A percentile compares a stretch with the other conserved stretches of the same genome.
phyloP scores from a whole-genome alignment of 2,888 invertebrate species.

The Platerodrilus igneus region DNA sequence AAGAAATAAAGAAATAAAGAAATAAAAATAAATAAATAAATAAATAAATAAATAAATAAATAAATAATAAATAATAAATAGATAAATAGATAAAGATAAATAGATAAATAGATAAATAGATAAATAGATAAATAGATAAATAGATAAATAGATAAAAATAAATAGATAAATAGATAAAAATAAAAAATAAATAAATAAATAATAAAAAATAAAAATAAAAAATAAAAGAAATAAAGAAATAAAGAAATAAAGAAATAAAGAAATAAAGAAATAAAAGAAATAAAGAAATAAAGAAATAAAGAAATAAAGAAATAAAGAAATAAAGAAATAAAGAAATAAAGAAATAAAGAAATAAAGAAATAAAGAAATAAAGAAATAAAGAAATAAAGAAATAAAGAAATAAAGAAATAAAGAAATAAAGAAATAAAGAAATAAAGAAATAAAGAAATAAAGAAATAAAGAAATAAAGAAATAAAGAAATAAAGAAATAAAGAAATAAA shows the following conservation, averaged over 20 bases:
- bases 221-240: background rate
- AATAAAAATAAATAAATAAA: too few relatives aligned
- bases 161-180: background rate
- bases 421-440: background rate
- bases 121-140: too few relatives aligned
- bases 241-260: background rate
- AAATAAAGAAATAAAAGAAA: background rate
- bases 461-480: background rate
- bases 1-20: too few relatives aligned
- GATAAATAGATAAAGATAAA: too few relatives aligned
- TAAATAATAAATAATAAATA: too few relatives aligned
- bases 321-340: background rate
- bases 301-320: background rate
- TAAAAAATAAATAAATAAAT: background rate
- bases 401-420: background rate
- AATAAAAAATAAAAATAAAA: background rate
- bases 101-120: too few relatives aligned
- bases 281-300: background rate
- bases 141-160: too few relatives aligned
- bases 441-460: background rate
- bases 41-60: too few relatives aligned
- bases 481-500: background rate
- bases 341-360: background rate
- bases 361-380: background rate
- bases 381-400: background rate